These are phyloP conservation scores for Bombus vancouverensis DNA, from an alignment of 1,140 invertebrate species.

Conservation along the genomic window DNA sequence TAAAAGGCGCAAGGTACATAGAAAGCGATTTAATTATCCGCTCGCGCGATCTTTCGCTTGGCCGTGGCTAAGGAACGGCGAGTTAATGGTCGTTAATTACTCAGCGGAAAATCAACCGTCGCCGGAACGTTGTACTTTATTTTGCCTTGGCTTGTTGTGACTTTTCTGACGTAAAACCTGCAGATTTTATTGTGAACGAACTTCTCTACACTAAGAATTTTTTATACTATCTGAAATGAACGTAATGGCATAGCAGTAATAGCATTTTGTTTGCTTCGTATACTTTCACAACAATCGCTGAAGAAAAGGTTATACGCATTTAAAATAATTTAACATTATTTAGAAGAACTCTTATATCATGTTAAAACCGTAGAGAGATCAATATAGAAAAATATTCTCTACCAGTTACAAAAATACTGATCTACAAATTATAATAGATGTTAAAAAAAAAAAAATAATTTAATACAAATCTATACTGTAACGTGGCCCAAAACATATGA, in stretches of 20 bases:
- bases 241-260: not conserved
- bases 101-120: constrained; percentile 22
- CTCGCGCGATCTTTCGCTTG: constrained; percentile 35
- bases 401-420: no score
- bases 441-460: no score
- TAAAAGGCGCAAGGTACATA: constrained; percentile 59
- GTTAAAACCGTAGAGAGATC: no score
- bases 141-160: not conserved
- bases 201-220: not conserved
- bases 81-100: constrained; percentile 47
- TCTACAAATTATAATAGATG: no score
- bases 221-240: not conserved
- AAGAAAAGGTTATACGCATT: no score
- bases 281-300: no score
- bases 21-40: constrained; percentile 64
- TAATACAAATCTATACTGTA: no score
- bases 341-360: no score
- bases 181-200: not conserved
- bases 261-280: not conserved
- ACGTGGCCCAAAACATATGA: no score
- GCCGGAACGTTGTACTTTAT: not conserved
- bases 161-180: not conserved
- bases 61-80: constrained; percentile 19
- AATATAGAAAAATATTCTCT: no score
- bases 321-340: no score